These are phyloP conservation scores for Rachycentron canadum DNA, from an alignment of 2,797 vertebrate genomes.

Conservation along the genomic window DNA sequence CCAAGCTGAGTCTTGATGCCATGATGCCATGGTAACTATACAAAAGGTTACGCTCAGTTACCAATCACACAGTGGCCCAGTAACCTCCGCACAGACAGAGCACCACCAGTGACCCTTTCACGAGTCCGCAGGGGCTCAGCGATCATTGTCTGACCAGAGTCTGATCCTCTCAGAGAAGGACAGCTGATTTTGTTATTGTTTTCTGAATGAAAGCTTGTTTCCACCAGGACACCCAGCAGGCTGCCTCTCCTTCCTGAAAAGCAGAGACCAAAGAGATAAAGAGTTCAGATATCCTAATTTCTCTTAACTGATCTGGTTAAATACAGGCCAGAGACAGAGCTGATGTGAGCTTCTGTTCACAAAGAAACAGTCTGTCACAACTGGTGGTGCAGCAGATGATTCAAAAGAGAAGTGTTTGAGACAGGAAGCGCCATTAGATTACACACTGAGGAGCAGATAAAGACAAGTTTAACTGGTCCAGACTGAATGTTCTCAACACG, in stretches of 20 bases:
- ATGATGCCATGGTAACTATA: slow-evolving; percentile 56
- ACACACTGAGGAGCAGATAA: slow-evolving; percentile 31
- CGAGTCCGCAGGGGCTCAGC: background rate
- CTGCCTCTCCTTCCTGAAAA: slow-evolving; percentile 9
- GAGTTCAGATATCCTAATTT: slow-evolving; percentile 14
- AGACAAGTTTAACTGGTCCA: background rate
- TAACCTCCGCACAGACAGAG: slow-evolving; percentile 45
- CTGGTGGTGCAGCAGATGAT: background rate
- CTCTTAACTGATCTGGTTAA: slow-evolving; percentile 16
- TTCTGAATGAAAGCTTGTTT: slow-evolving; percentile 26
- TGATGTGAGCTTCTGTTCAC: slow-evolving; percentile 8
- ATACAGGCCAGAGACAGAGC: background rate
- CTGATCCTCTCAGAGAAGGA: slow-evolving; percentile 28
- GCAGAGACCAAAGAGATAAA: slow-evolving; percentile 8
- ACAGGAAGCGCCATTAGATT: slow-evolving; percentile 2
- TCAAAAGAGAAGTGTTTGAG: slow-evolving; percentile 21
- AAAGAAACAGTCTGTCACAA: background rate
- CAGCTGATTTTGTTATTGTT: slow-evolving; percentile 36
- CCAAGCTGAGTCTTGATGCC: slow-evolving; percentile 44
- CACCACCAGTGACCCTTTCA: slow-evolving; percentile 27
- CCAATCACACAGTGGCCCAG: slow-evolving; percentile 40
- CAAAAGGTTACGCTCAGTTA: slow-evolving; percentile 42
- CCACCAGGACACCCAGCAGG: slow-evolving; percentile 25
- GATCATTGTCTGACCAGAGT: slow-evolving; percentile 14
- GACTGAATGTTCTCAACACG: background rate